Evolutionary conservation across 1,140 invertebrate species (phyloP).

Genomic region (Cydia splendana): DNA sequence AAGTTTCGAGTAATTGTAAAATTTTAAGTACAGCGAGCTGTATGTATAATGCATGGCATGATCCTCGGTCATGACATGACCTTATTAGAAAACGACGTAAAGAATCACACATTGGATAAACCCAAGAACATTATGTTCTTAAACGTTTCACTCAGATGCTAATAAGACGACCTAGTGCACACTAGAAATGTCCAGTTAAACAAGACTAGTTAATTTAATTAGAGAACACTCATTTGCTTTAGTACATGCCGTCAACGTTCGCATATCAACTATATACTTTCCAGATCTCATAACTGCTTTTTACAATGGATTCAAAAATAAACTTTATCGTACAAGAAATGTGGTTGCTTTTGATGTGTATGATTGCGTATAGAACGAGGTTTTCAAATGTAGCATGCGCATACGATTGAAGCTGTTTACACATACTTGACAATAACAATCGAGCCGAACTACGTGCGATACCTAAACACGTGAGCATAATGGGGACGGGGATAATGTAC

Average conservation of each 20-base stretch:
- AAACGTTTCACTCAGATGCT: not conserved
- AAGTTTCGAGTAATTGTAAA: too few species aligned
- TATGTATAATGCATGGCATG: too few species aligned
- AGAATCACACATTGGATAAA: not conserved
- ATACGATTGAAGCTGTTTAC: conserved; percentile 53
- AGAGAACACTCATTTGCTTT: conserved; percentile 14
- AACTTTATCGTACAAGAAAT: not conserved
- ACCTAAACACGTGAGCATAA: conserved; percentile 39
- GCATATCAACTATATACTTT: conserved; percentile 16
- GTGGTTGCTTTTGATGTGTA: not conserved
- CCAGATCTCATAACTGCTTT: not conserved
- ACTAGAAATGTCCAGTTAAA: conserved; percentile 29
- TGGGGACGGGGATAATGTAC: conserved; percentile 41
- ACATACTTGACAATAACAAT: conserved; percentile 56
- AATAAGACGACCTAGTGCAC: conserved; percentile 13
- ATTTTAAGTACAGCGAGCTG: too few species aligned
- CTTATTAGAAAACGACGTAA: not conserved
- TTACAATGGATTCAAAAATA: not conserved
- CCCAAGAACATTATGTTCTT: not conserved
- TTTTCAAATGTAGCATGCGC: conserved; percentile 18
- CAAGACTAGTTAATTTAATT: conserved; percentile 27
- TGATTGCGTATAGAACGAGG: not conserved
- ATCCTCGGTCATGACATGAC: not conserved
- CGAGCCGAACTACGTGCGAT: conserved; percentile 36
- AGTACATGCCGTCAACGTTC: conserved; percentile 37